Evolutionary conservation across 2,797 vertebrate species (phyloP), one percentile per base, ranked within the genome.

Genomic region (Carduelis carduelis): DNA sequence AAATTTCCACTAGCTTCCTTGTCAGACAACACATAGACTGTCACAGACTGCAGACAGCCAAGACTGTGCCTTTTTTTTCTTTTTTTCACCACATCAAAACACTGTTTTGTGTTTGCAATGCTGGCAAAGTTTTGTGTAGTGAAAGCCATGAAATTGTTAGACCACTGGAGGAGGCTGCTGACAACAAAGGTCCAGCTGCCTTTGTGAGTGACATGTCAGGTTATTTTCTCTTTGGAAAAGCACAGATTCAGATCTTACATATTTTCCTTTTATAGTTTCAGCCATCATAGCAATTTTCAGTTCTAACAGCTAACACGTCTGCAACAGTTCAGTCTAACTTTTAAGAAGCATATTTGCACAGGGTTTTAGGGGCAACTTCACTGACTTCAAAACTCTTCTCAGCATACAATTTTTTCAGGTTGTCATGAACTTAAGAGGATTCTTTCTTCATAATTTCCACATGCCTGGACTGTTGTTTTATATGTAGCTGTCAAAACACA

Each of bases 301-400:
- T 92, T 93, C 70, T 83, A 88, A 50, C 19, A 34, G 11, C 57
- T 43, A 79, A 50, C 15, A 8, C n/a, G 71, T 52, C 74, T 60
- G 32, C 23, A 88, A 71, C 0, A 0, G 8, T 68, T 44, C 44
- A 50, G 44, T 17, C 9, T 64, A 75, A 61, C 72, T 90, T 91
- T 83, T 65, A 85, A 87, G 30, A 52, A 72, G 47, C 2, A 0
- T 34, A 66, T 60, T 63, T 84, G 47, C 30, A 65, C 44, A 72
- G 37, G 50, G 55, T 72, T 95, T 94, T 79, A 95, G 59, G 61
- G 64, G 66, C 50, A 88, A 65, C 76, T 82, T 84, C 55, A 69
- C 63, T 86, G 53, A 74, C 82, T 93, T 91, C 91, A 95, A 87
- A 95, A 91, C 79, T 94, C 69, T 86, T 89, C 76, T 82, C 27